These are phyloP conservation scores for Blastobasis lacticolella DNA, from an alignment of 2,888 invertebrate genomes.

Conservation along the genomic window DNA sequence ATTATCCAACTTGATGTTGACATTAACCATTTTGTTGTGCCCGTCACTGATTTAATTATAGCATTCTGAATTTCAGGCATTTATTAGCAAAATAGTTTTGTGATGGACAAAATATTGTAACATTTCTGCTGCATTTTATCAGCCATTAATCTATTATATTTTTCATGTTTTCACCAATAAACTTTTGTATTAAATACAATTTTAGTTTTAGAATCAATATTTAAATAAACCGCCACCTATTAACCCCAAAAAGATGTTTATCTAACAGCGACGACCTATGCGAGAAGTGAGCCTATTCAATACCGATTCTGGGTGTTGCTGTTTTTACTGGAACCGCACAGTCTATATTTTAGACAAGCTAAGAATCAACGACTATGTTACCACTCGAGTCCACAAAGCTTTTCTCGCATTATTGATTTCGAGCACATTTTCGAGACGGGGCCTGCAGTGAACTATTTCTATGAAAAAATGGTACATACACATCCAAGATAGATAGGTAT, in stretches of 20 bases:
- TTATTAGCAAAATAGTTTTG: conserved; percentile 71
- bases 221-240: conserved; percentile 70
- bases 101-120: conserved; percentile 72
- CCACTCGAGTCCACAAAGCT: too few species aligned
- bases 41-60: conserved; percentile 45
- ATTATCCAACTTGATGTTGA: conserved; percentile 61
- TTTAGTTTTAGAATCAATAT: conserved; percentile 74
- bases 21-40: conserved; percentile 73
- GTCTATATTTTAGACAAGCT: too few species aligned
- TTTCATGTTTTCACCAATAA: conserved; percentile 76
- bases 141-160: conserved; percentile 75
- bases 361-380: too few species aligned
- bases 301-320: too few species aligned
- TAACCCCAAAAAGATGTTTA: conserved; percentile 62
- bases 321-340: too few species aligned
- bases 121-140: conserved; percentile 74
- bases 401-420: too few species aligned
- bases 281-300: background rate
- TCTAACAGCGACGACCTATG: conserved; percentile 17
- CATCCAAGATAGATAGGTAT: too few species aligned
- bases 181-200: conserved; percentile 75
- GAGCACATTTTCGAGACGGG: too few species aligned
- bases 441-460: too few species aligned
- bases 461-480: too few species aligned
- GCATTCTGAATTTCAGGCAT: conserved; percentile 71